These are phyloP conservation scores for Poliocrania exsul DNA, from an alignment of 2,797 vertebrate genomes.

Conservation along the genomic window DNA sequence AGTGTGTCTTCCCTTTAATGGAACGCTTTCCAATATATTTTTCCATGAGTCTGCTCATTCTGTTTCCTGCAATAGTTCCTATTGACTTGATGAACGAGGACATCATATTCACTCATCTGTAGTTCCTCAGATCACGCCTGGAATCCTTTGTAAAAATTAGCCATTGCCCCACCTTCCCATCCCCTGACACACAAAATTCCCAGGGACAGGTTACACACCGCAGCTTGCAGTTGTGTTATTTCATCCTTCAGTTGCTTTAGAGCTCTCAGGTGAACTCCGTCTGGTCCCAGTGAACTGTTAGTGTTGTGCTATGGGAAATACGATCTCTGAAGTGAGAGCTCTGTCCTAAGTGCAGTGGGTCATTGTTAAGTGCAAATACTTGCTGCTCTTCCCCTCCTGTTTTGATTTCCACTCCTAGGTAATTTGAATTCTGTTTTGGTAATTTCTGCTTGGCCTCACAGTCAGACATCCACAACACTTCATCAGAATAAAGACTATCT, in stretches of 20 bases:
- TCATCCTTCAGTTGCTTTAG: not conserved
- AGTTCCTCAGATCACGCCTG: not conserved
- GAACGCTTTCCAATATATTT: not conserved
- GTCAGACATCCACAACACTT: not conserved
- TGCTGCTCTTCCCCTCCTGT: not conserved
- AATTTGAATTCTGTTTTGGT: not conserved
- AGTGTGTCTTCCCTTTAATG: not conserved
- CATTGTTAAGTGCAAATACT: not conserved
- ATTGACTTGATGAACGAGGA: not conserved
- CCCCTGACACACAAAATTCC: not conserved
- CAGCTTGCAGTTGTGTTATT: rapidly evolving
- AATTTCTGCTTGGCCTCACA: not conserved
- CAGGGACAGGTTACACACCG: not conserved
- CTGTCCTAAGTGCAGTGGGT: not conserved
- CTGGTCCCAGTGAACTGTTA: not conserved
- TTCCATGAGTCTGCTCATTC: not conserved
- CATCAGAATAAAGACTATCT: not conserved
- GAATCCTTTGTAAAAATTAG: not conserved
- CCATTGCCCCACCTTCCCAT: not conserved
- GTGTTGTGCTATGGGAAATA: not conserved
- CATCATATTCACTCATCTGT: not conserved
- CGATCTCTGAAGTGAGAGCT: not conserved
- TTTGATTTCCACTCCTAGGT: not conserved
- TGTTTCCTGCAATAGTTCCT: not conserved
- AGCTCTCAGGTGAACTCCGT: not conserved